phyloP scores from a whole-genome alignment of 2,113 vertebrate species.

The Climacteris rufus region DNA sequence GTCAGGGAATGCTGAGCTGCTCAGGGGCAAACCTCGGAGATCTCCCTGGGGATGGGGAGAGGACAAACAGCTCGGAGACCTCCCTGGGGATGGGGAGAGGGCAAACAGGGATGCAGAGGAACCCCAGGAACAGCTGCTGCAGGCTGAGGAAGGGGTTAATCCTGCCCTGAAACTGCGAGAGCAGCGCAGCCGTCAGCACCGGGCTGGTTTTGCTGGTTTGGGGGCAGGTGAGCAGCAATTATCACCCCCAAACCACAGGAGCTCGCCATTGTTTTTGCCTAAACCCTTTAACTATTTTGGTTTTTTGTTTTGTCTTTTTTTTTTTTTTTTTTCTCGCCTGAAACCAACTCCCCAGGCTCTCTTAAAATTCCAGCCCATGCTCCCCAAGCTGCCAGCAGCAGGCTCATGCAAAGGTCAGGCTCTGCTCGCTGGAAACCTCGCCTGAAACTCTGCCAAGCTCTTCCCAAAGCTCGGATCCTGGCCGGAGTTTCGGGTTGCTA shows the following conservation, averaged over 20 bases:
- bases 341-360: background rate
- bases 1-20: background rate
- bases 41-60: background rate
- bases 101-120: background rate
- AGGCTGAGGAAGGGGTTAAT: constrained; percentile 19
- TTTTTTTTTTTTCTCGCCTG: background rate
- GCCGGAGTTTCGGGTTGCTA: constrained; percentile 31
- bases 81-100: background rate
- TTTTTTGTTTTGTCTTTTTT: too few species aligned
- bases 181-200: background rate
- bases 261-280: background rate
- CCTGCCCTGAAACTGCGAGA: background rate
- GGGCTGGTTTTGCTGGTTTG: constrained; percentile 58
- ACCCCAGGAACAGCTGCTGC: background rate
- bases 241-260: constrained; percentile 3
- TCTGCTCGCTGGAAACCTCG: background rate
- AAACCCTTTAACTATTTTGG: background rate
- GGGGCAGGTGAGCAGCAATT: constrained; percentile 8
- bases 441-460: constrained; percentile 45
- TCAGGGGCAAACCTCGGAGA: background rate
- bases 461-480: constrained; percentile 28
- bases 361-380: constrained; percentile 15
- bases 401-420: constrained; percentile 56
- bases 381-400: background rate
- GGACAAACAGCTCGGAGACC: background rate